Percentiles rank a stretch among this genome's conserved stretches.
Evolutionary conservation across 2,797 vertebrate species (phyloP).

Genomic region (Malacoraja senta): DNA sequence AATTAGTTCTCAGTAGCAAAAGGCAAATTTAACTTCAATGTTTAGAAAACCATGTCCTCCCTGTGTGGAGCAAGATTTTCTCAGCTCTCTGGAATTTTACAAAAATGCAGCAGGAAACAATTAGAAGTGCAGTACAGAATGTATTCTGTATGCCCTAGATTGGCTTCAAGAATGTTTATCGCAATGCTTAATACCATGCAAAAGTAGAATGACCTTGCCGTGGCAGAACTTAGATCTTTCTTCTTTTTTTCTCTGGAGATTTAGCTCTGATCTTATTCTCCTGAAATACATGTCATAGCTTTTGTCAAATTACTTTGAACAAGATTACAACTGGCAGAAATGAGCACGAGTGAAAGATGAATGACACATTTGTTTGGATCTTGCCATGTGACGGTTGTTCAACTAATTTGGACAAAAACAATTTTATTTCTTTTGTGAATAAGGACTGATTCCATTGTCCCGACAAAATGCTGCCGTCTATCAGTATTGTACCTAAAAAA

Average conservation of each 20-base stretch:
- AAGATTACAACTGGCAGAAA: neutral
- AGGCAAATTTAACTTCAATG: neutral
- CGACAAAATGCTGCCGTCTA: neutral
- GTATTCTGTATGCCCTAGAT: constrained; percentile 55
- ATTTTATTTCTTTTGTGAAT: neutral
- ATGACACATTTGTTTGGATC: constrained; percentile 11
- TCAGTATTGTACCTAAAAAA: neutral
- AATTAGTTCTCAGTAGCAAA: constrained; percentile 10
- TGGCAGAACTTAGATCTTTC: neutral
- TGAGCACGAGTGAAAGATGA: neutral
- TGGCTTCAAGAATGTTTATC: constrained; percentile 55
- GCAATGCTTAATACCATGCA: constrained; percentile 41
- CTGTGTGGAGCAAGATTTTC: constrained; percentile 42
- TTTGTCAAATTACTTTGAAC: constrained; percentile 25
- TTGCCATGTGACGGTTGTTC: neutral
- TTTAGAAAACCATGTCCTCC: constrained; percentile 32
- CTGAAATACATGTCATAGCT: neutral
- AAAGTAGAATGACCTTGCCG: constrained; percentile 21
- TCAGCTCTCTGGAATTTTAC: constrained; percentile 45
- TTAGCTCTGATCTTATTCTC: constrained; percentile 3
- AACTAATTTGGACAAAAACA: neutral
- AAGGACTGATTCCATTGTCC: neutral
- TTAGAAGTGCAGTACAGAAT: constrained; percentile 53
- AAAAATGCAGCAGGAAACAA: constrained; percentile 52
- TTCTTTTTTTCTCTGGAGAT: neutral